Base-by-base conservation (phyloP, 2,888 invertebrate genomes). In the Ennomos erosarius region DNA sequence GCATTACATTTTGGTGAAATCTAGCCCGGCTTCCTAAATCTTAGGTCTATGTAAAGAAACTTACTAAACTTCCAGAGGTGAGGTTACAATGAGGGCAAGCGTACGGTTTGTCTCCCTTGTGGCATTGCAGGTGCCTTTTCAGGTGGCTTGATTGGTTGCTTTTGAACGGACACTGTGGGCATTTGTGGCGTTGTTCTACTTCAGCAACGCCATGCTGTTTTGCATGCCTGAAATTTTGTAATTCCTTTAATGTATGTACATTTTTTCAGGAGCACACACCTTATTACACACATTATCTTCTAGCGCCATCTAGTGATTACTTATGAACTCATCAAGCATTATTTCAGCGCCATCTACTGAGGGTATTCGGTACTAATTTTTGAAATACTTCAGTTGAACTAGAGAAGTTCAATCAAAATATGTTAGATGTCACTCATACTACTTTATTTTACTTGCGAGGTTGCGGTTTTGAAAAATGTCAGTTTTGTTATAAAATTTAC, bases 41-140 rank as follows among this genome's bases (percentile, higher is more conserved):
- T 5, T 3, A 26, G 6, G 6, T 26, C 6, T 6, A 5, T 26
- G 26, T 26, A 26, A n/a, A n/a, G n/a, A n/a, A n/a, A 45, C 93
- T 93, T 85, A 97, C 96, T 92, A 96, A 93, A 75, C 95, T 95
- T 66, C 96, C 97, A 82, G 96, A 96, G 6, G 94, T 94, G 73
- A 96, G 96, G 33, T 90, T 74, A 80, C 98, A 99, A 80, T 97
- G 95, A 0, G 96, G 96, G 85, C 99, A 99, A 52, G 93, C 93
- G 85, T 96, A 98, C 0, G 98, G 98, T 80, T 97, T 97, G 36
- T 95, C 93, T 4, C 97, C 97, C 5, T 95, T 95, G 81, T 98
- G 98, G 26, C 96, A 93, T 5, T 96, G 93, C 79, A 95, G 90
- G 82, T 98, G 98, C 47, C 98, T 93, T 75, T 94, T 95, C 71